These are phyloP conservation scores for Misgurnus mizolepis DNA, from an alignment of 2,113 vertebrate species.

Conservation along the genomic window DNA sequence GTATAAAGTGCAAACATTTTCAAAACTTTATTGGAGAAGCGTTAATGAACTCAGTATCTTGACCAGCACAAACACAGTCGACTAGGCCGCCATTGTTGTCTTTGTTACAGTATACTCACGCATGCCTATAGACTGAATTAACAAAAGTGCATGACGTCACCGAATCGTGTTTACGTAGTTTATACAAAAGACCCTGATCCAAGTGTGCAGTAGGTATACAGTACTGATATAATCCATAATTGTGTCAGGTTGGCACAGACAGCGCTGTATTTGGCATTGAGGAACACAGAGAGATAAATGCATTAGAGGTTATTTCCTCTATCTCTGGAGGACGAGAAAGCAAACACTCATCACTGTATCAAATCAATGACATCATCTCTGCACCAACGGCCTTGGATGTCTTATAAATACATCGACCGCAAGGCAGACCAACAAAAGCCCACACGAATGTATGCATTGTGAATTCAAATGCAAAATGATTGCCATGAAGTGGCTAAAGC, in stretches of 20 bases:
- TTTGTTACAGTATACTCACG: no score
- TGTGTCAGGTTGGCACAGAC: constrained; percentile 34
- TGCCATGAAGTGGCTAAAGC: background rate
- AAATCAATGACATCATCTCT: constrained; percentile 26
- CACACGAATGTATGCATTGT: background rate
- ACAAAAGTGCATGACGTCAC: no score
- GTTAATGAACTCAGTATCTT: no score
- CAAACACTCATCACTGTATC: constrained; percentile 3
- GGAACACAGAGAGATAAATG: constrained; percentile 26
- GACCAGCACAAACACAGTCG: no score
- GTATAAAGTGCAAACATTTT: no score
- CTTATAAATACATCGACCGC: background rate
- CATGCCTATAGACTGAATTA: no score
- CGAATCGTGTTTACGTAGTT: no score
- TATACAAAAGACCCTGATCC: background rate
- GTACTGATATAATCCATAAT: background rate
- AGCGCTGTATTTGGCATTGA: constrained; percentile 57
- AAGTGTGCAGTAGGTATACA: background rate
- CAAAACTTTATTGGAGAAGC: no score
- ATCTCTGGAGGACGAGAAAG: constrained; percentile 14
- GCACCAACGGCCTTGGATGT: background rate
- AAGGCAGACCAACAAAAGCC: background rate
- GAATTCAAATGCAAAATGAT: background rate
- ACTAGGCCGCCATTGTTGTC: no score
- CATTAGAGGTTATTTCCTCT: constrained; percentile 30